Base-by-base conservation (phyloP, 2,113 vertebrate species). In the Ciconia boyciana region DNA sequence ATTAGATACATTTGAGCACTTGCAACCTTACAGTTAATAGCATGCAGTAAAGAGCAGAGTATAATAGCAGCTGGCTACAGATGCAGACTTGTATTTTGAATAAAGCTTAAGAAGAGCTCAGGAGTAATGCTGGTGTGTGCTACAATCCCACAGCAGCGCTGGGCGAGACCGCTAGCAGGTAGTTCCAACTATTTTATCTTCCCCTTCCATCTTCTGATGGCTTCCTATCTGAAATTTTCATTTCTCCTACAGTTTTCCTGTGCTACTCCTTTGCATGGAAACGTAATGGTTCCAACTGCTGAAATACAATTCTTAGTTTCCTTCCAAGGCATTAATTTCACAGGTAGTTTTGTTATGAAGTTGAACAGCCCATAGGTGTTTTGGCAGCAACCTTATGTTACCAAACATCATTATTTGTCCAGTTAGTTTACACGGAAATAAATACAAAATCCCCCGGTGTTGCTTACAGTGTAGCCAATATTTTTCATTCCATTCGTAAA, bases 391-490 rank as follows among this genome's bases (percentile, higher is more conserved):
- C 24, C 34, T 85, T 85, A 72, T 77, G 58, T 72, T 66, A 74
- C 68, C 77, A 94, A 86, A 92, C 60, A 94, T 76, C 44, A 69
- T 80, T 93, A 95, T 80, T 91, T 90, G 78, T 74, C 71, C 51
- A 66, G 51, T 55, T 77, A 86, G 43, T 96, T 94, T 93, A 90
- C 60, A 71, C 49, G 64, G 74, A 92, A 96, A 86, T 79, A 92
- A 88, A 91, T 65, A 54, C 46, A 88, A 96, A 95, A 83, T 70
- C 58, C 76, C 79, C 68, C 90, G 88, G 79, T 90, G 80, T 71
- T n/a, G 12, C 77, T 86, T 88, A 90, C 64, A 75, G 83, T 11
- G 34, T 43, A 85, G 64, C 65, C 46, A 83, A 51, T 58, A 65
- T 74, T 93, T 90, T 95, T 87, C 66, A 90, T 89, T 86, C 68